Evolutionary conservation across 2,888 invertebrate genomes (phyloP).

Genomic region (Euplexia lucipara): DNA sequence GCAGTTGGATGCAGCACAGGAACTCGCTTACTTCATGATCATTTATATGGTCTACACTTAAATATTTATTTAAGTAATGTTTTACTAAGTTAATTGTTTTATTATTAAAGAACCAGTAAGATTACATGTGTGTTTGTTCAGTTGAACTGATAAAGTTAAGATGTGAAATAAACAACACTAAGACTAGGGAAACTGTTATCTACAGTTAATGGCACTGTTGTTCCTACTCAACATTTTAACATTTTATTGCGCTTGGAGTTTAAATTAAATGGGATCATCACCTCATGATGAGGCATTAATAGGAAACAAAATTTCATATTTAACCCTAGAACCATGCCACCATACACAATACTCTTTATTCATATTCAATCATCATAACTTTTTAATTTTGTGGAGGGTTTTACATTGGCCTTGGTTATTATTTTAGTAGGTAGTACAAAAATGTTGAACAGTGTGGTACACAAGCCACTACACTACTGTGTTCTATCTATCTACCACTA

Average conservation of each 20-base stretch:
- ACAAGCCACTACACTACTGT: too few relatives aligned
- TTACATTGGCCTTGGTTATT: too few relatives aligned
- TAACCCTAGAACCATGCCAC: too few relatives aligned
- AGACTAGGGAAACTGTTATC: slow-evolving; percentile 38
- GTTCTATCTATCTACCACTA: too few relatives aligned
- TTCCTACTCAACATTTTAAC: slow-evolving; percentile 2
- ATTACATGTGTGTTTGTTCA: slow-evolving; percentile 47
- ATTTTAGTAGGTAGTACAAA: too few relatives aligned
- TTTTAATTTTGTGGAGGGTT: too few relatives aligned
- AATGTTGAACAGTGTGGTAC: too few relatives aligned
- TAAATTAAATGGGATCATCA: neutral
- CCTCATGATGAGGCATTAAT: neutral
- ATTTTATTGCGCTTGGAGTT: slow-evolving; percentile 1
- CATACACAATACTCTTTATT: too few relatives aligned
- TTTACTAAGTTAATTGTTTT: slow-evolving; percentile 25
- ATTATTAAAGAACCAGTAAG: slow-evolving; percentile 36
- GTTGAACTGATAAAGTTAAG: slow-evolving; percentile 47
- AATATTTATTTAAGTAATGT: neutral
- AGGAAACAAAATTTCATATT: too few relatives aligned
- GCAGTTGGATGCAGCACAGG: neutral
- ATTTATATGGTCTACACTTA: slow-evolving; percentile 8
- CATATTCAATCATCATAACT: too few relatives aligned
- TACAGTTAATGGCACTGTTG: slow-evolving; percentile 18
- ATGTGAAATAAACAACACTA: slow-evolving; percentile 48
- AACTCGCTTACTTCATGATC: neutral